phyloP scores from a whole-genome alignment of 2,888 invertebrate genomes.

The Megaustenia siamemsis region DNA sequence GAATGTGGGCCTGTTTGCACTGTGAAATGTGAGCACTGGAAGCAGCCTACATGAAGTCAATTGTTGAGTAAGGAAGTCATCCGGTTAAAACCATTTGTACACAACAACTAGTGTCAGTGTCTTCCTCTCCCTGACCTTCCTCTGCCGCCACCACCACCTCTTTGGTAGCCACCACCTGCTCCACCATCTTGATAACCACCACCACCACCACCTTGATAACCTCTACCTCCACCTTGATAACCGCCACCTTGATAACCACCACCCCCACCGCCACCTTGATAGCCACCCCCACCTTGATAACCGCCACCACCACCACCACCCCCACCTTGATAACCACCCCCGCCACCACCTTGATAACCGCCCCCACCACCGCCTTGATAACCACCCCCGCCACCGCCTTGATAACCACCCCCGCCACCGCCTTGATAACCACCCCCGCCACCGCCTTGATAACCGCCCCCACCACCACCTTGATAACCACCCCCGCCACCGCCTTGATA shows the following conservation, averaged over 20 bases:
- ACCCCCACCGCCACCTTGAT: too few species aligned
- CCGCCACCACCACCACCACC: conserved; percentile 4
- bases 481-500: conserved; percentile 69
- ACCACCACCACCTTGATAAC: conserved; percentile 67
- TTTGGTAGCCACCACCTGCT: conserved; percentile 68
- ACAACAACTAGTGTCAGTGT: conserved; percentile 20
- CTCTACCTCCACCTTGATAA: conserved; percentile 63
- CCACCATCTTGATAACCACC: conserved; percentile 68
- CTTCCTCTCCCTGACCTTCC: conserved; percentile 59
- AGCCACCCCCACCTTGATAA: too few species aligned
- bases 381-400: conserved; percentile 46
- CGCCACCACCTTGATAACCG: conserved; percentile 48
- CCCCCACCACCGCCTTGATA: conserved; percentile 24
- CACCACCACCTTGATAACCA: conserved; percentile 31
- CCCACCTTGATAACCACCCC: conserved; percentile 58
- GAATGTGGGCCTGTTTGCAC: too few species aligned
- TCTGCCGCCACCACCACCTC: conserved; percentile 63
- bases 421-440: conserved; percentile 80
- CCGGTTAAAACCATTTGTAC: neutral
- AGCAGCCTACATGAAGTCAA: too few species aligned
- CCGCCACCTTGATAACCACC: conserved; percentile 46
- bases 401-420: conserved; percentile 60
- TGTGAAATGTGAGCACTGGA: too few species aligned
- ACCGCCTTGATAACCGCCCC: conserved; percentile 75
- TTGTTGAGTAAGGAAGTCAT: too few species aligned